Evolutionary conservation across 2,888 invertebrate genomes (phyloP).

Genomic region (Cecidostiba fungosa): DNA sequence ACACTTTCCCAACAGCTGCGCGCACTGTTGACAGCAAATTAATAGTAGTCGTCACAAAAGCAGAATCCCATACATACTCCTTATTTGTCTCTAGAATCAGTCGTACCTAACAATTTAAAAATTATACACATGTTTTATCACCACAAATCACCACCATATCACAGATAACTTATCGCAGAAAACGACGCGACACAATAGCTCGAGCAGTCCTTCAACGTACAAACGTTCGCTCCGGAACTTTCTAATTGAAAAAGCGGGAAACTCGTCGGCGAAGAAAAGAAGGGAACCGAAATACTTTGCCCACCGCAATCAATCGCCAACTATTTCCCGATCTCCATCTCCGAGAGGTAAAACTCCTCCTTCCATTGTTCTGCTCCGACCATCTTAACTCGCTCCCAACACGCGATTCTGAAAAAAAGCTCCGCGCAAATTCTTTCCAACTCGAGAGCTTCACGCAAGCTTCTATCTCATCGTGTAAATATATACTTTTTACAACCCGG

Average conservation of each 20-base stretch:
- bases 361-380: background rate
- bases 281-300: background rate
- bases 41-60: background rate
- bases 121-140: too few species aligned
- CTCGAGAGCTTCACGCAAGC: background rate
- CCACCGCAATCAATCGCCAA: slow-evolving; percentile 7
- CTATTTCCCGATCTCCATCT: slow-evolving; percentile 4
- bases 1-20: background rate
- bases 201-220: background rate
- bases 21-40: background rate
- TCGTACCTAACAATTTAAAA: too few species aligned
- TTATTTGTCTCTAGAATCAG: background rate
- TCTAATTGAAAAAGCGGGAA: background rate
- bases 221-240: background rate
- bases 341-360: background rate
- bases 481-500: background rate
- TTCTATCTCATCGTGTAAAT: background rate
- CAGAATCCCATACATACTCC: background rate
- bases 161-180: too few species aligned
- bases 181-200: too few species aligned
- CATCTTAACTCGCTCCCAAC: background rate
- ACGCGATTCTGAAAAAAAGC: background rate
- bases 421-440: background rate
- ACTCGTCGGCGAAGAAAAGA: background rate
- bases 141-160: too few species aligned